Evolutionary conservation across 1,140 invertebrate species (phyloP), one percentile per base, ranked within the genome.

Genomic region (Drosophila guanche): DNA sequence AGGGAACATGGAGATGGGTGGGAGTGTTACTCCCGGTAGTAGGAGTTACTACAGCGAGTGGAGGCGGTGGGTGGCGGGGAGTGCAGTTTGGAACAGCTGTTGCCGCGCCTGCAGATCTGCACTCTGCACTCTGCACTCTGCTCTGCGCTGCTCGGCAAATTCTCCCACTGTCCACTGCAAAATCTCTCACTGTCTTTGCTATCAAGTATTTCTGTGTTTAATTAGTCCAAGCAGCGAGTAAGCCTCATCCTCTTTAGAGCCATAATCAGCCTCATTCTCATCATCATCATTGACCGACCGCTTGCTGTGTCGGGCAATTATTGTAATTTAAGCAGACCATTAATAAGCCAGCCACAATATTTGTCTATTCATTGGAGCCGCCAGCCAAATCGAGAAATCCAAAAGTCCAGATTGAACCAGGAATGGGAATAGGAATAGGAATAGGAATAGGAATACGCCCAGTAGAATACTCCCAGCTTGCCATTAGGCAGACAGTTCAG

Each of bases 281-380:
- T 40, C 29, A 41, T 27, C 14, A 14, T 23, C 41, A 20, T 42
- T 16, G 29, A 52, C 14, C 37, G 61, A 63, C 57, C 51, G 57
- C 74, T 60, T 22, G 65, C 74, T 71, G 74, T 20, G 53, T 42
- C 53, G 55, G 25, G 50, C 46, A 53, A 77, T 77, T 72, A 77
- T 66, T 55, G 55, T 77, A 61, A 60, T 61, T 66, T 57, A 62
- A 71, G 67, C 60, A 65, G 52, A 45, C 67, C 77, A 80, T 80
- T 80, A 80, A 80, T 80, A 80, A 80, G 77, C 59, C 77, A 80
- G 57, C 66, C 77, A 76, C 72, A 80, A 80, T 80, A 80, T 80
- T 80, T 80, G 78, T 76, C 77, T 76, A 76, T 76, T 80, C 77
- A 80, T 71, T 59, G 71, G 42, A 20, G 16, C 16, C 16, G 37